phyloP scores from a whole-genome alignment of 2,113 vertebrate species.

The mouse (Mus musculus) region GRCm39 chr10:124741001-124741500 shows the following conservation, averaged over 20 bases:
- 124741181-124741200: neutral
- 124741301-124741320: too few relatives aligned
- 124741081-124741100: too few relatives aligned
- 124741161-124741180: neutral
- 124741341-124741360: rapidly evolving
- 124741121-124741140: neutral
- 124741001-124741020: neutral
- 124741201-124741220: neutral
- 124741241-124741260: neutral
- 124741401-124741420: neutral
- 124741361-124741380: neutral
- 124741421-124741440: neutral
- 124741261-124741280: neutral
- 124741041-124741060: neutral
- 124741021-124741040: too few relatives aligned
- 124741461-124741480: neutral
- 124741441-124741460: neutral
- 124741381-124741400: neutral
- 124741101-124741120: neutral
- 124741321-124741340: neutral
- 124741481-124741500: neutral
- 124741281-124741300: neutral
- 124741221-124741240: neutral
- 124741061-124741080: neutral
- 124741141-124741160: neutral